Percentiles rank a stretch among this genome's conserved stretches.
Evolutionary conservation across 1,140 invertebrate genomes (phyloP).

Genomic region (Micrasema minimum): DNA sequence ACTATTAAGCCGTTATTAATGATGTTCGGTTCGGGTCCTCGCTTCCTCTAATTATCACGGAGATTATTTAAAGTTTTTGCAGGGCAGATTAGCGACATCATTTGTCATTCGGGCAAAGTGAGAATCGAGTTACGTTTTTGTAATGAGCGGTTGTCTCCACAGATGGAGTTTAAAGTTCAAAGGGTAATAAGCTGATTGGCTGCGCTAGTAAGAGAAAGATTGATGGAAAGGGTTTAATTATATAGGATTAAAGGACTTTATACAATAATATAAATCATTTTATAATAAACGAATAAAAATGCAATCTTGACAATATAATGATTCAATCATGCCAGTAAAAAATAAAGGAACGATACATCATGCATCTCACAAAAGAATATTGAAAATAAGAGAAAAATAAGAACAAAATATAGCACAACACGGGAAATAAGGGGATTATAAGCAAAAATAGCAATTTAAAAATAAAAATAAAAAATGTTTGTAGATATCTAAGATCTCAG

Average conservation of each 20-base stretch:
- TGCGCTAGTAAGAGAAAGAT: constrained; percentile 2
- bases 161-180: background rate
- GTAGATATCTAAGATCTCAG: no score
- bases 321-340: no score
- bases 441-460: no score
- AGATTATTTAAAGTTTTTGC: constrained; percentile 48
- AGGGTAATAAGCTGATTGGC: constrained; percentile 7
- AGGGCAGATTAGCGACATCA: constrained; percentile 45
- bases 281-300: no score
- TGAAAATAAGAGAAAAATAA: no score
- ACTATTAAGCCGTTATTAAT: constrained; percentile 47
- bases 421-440: no score
- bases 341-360: no score
- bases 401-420: no score
- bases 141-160: constrained; percentile 20
- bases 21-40: constrained; percentile 38
- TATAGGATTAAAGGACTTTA: background rate
- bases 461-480: no score
- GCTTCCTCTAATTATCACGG: constrained; percentile 42
- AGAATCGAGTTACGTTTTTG: constrained; percentile 29
- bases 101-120: constrained; percentile 41
- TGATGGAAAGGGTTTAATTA: constrained; percentile 6
- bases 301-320: no score
- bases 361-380: no score
- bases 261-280: background rate